These are phyloP conservation scores for Equus przewalskii DNA, from an alignment of 2,113 vertebrate genomes.

Conservation along the genomic window DNA sequence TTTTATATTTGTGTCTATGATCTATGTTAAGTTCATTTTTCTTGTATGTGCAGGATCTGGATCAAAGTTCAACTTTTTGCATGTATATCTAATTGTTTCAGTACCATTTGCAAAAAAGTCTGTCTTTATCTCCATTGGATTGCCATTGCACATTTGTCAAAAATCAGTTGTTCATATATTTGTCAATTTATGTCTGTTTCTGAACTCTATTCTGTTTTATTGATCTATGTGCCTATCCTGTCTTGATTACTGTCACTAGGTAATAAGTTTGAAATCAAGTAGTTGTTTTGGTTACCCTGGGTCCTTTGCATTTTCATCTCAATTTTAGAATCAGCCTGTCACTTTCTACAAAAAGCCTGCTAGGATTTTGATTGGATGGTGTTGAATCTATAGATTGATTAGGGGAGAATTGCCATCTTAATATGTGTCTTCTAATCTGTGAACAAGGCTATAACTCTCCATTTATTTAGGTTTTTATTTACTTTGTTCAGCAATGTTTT, in stretches of 20 bases:
- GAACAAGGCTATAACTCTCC: background rate
- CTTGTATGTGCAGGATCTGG: background rate
- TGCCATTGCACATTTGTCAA: background rate
- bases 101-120: background rate
- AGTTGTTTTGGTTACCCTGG: background rate
- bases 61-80: background rate
- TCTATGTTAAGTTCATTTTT: background rate
- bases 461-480: background rate
- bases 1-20: background rate
- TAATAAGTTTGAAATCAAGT: no score
- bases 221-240: no score
- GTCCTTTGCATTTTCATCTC: background rate
- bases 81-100: background rate
- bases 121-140: background rate
- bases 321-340: background rate
- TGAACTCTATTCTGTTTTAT: no score
- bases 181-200: no score
- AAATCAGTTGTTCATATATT: no score
- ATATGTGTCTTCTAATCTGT: background rate
- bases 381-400: background rate
- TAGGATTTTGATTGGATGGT: background rate
- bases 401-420: background rate
- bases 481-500: no score
- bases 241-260: no score
- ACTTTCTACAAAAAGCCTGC: background rate